Base-by-base conservation (phyloP, 2,113 vertebrate genomes). In the Lampris incognitus region DNA sequence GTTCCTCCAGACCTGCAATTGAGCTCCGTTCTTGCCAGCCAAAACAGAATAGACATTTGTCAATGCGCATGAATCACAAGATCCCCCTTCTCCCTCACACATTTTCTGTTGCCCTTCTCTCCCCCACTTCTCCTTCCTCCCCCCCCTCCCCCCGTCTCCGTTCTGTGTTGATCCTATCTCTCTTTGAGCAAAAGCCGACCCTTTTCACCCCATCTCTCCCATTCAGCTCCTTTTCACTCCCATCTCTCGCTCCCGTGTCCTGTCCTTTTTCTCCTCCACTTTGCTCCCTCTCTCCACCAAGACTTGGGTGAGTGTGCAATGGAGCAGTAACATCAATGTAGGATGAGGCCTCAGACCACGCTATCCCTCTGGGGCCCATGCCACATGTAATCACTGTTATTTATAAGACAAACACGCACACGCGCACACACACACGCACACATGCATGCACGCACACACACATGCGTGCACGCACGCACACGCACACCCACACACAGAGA, bases 31-130 rank as follows among this genome's bases (percentile, higher is more conserved):
- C 94, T 96, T 93, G 78, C 92, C 93, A 97, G 95, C 93, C 96
- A 94, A 96, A 97, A 96, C 94, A 97, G 93, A 97, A 94, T 93
- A 95, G 93, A 95, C 93, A 94, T 95, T 95, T 96, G 94, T 96
- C 95, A 95, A 91, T 90, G 92, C 85, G 85, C 72, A 89, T 85
- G 91, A 92, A 78, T 81, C 24, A 38, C 60, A 75, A 84, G 84
- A 75, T 77, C 79, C 55, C 59, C 54, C 11, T 41, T 58, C 71
- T 41, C 48, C 46, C 49, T 10, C 59, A 59, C 48, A 37, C 51
- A 67, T 60, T 76, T 65, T 55, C 77, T 81, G 10, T 66, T 52
- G 66, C 58, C 73, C 46, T 39, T 56, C 54, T 81, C 50, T 24
- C 65, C 65, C 54, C 78, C 24, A 59, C n/a, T 36, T 59, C 55